These are phyloP conservation scores for Nyctibius bracteatus DNA, from an alignment of 2,113 vertebrate genomes.

Conservation along the genomic window DNA sequence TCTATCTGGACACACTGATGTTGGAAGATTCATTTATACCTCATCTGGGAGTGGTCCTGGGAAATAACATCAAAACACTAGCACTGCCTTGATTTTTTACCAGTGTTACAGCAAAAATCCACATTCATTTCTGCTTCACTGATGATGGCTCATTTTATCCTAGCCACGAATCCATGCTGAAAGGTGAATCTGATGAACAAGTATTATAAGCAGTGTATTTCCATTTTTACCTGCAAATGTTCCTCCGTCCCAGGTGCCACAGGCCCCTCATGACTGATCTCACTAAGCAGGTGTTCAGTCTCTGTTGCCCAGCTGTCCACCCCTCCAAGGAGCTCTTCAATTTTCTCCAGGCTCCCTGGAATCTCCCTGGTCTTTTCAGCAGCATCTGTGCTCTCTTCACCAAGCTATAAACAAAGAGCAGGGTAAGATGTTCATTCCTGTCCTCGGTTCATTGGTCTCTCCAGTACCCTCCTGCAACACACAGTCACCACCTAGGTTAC, in stretches of 20 bases:
- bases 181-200: not conserved
- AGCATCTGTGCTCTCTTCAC: not conserved
- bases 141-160: not conserved
- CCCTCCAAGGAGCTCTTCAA: slow-evolving; percentile 30
- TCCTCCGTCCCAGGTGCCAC: not conserved
- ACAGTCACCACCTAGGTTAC: not conserved
- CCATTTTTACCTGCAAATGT: slow-evolving; percentile 63
- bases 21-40: not conserved
- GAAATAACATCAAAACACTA: not conserved
- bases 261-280: not conserved
- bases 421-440: not conserved
- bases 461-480: not conserved
- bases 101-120: not conserved
- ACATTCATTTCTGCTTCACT: not conserved
- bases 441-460: not conserved
- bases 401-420: slow-evolving; percentile 39
- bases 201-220: not conserved
- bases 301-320: slow-evolving; percentile 63
- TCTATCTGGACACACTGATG: not conserved
- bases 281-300: not conserved
- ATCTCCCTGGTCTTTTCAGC: not conserved
- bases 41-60: not conserved
- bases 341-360: slow-evolving; percentile 1
- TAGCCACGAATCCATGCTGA: not conserved
- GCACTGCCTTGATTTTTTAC: not conserved